Percentiles rank a stretch among this genome's conserved stretches.
Conservation (phyloP, 2,113 vertebrate species). For the Corythornis vintsioides region DNA sequence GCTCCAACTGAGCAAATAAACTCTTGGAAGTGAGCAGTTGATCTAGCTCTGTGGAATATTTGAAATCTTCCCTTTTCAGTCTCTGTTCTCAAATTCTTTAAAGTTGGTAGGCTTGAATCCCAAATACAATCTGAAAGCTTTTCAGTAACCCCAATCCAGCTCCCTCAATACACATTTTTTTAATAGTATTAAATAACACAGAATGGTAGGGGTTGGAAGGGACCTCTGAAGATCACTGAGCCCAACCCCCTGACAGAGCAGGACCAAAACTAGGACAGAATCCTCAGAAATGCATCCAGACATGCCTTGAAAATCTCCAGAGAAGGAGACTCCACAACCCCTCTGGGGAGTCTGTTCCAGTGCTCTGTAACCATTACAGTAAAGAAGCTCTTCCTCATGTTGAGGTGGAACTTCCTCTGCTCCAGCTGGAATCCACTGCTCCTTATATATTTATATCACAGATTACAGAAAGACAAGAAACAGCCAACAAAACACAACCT, state of each 20-base stretch:
- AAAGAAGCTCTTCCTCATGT: no score
- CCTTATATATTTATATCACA: neutral
- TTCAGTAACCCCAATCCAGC: neutral
- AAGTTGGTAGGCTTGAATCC: neutral
- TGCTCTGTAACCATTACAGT: no score
- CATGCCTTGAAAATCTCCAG: no score
- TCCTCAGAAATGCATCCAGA: no score
- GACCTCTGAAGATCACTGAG: no score
- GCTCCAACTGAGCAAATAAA: neutral
- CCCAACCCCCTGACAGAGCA: no score
- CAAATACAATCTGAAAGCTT: neutral
- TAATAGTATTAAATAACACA: neutral
- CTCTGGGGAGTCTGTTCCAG: no score
- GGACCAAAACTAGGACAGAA: no score
- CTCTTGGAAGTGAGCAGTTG: neutral
- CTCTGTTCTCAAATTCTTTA: neutral
- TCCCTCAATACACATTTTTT: neutral
- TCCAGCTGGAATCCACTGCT: no score
- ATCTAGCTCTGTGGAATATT: neutral
- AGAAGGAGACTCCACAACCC: no score
- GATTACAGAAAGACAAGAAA: neutral
- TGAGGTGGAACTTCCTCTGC: no score
- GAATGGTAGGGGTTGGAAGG: no score
- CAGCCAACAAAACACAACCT: neutral
- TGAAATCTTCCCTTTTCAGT: neutral